Evolutionary conservation across 2,113 vertebrate species (phyloP).

Genomic region (Ardeotis arabs): DNA sequence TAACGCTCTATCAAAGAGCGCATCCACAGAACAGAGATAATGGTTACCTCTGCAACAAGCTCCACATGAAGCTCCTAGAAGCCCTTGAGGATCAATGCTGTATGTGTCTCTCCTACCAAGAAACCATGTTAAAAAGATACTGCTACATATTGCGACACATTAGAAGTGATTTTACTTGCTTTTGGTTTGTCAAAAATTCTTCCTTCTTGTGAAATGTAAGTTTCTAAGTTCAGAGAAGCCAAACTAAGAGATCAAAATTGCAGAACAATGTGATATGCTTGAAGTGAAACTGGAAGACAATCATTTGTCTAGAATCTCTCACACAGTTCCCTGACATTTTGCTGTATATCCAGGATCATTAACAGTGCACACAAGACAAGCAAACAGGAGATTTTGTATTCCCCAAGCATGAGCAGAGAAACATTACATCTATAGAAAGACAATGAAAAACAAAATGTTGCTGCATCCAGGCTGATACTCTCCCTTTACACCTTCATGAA

Average conservation of each 20-base stretch:
- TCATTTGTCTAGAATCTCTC: neutral
- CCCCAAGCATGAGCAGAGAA: neutral
- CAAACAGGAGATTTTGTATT: neutral
- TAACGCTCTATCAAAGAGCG: rapidly evolving
- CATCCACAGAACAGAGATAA: rapidly evolving
- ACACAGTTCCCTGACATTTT: neutral
- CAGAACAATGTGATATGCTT: neutral
- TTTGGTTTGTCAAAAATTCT: neutral
- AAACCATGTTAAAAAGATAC: rapidly evolving
- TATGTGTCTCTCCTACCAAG: neutral
- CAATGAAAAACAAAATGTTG: rapidly evolving
- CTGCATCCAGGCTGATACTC: neutral
- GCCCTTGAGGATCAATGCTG: neutral
- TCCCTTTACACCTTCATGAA: neutral
- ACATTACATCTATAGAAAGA: neutral
- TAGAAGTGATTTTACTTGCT: neutral
- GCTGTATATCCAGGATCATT: neutral
- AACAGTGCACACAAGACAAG: neutral
- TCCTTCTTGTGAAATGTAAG: neutral
- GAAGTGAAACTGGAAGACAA: neutral
- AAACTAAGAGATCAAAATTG: neutral
- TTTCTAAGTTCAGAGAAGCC: neutral
- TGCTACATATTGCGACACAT: rapidly evolving
- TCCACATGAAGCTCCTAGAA: neutral
- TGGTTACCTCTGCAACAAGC: neutral